Evolutionary conservation across 2,888 invertebrate genomes (phyloP), one percentile per base, ranked within the genome.

Genomic region (Pachymerium ferrugineum): DNA sequence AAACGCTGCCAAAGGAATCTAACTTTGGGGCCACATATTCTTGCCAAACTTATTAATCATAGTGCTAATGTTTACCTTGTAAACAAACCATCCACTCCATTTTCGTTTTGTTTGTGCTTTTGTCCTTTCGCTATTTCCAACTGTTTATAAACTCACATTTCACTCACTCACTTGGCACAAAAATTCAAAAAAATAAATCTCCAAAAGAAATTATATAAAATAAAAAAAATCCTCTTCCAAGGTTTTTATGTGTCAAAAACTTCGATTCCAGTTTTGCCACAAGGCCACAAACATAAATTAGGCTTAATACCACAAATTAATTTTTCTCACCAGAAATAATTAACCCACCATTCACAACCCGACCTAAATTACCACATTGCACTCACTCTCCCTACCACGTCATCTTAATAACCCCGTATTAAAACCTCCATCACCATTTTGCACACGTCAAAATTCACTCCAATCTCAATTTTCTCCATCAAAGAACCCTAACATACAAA

Each of bases 1-100:
- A 25, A 22, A 8, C 22, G 25, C 6, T 54, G 54, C 54, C 54
- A 54, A 14, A 54, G 22, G n/a, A n/a, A n/a, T n/a, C 54, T 54
- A 54, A 54, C 25, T 54, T 54, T 54, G 54, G 54, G 22, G 22
- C 8, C 10, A 22, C 22, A 54, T 22, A 22, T 28, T 54, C 25
- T 25, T 54, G 54, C 54, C 54, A 54, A 54, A n/a, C 54, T 54
- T 54, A 54, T 54, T 54, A 54, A 54, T 54, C 54, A 54, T 28
- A 8, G 54, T 54, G 28, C 22, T 25, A 47, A 47, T 54, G 54
- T 54, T 54, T 54, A 19, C 25, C 54, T 8, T 54, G 54, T 54
- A 54, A 54, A 54, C 54, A 54, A 54, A 47, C 19, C 54, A 28
- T n/a, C n/a, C n/a, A n/a, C n/a, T n/a, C n/a, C n/a, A n/a, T n/a